Evolutionary conservation across 2,888 invertebrate species (phyloP).

Genomic region (Cephus sareptanus): DNA sequence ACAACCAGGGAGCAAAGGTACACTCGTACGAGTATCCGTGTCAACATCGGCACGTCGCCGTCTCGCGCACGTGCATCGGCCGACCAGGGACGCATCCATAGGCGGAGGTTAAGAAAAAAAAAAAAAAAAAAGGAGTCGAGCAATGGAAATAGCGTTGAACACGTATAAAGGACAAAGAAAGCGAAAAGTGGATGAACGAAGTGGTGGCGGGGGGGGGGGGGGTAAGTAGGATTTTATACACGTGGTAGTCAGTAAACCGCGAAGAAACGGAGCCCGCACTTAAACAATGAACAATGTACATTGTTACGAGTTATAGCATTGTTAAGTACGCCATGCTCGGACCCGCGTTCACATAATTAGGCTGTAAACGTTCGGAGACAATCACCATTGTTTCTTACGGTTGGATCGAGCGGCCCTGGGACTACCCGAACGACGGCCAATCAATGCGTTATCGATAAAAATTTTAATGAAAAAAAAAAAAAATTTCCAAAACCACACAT

Average conservation of each 20-base stretch:
- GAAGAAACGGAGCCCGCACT: conserved; percentile 43
- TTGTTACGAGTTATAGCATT: conserved; percentile 67
- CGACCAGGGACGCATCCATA: background rate
- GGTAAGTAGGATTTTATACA: conserved; percentile 9
- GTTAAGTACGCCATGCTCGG: conserved; percentile 63
- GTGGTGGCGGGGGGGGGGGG: background rate
- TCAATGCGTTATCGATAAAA: background rate
- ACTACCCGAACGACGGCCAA: conserved; percentile 9
- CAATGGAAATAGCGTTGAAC: background rate
- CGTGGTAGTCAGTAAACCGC: conserved; percentile 15
- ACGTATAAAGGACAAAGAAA: background rate
- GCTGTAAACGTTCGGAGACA: conserved; percentile 66
- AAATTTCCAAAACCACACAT: background rate
- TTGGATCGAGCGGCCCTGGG: conserved; percentile 32
- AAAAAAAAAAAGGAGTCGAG: no score
- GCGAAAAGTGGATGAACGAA: background rate
- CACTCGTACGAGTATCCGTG: background rate
- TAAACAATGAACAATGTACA: conserved; percentile 66
- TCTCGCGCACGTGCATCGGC: background rate
- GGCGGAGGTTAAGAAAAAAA: no score
- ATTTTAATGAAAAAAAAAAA: background rate
- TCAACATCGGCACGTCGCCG: background rate
- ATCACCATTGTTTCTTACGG: conserved; percentile 62
- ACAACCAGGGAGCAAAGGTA: background rate
- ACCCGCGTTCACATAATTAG: conserved; percentile 66